Conservation (phyloP, 2,888 invertebrate genomes). For the Eucera pruinosa region DNA sequence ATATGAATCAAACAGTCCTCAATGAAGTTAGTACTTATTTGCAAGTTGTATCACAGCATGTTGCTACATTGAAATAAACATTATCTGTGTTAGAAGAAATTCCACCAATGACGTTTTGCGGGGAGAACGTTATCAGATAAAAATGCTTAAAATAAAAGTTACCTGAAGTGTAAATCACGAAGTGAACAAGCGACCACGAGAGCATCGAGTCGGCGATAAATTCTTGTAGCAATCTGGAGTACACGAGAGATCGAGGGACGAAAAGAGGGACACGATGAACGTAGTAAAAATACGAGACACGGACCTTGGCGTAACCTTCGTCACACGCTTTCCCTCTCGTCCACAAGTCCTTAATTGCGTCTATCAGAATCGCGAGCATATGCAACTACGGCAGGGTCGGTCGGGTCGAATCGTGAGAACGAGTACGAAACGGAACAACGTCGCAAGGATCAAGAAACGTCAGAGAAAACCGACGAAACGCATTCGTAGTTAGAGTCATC, state of each 20-base stretch:
- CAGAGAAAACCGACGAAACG: conserved; percentile 2
- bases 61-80: too few species aligned
- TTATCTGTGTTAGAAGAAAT: not conserved
- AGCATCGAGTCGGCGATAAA: conserved; percentile 34
- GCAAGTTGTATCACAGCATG: too few species aligned
- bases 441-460: conserved; percentile 53
- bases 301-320: conserved; percentile 65
- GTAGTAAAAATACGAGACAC: conserved; percentile 42
- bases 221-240: conserved; percentile 26
- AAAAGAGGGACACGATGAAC: conserved; percentile 5
- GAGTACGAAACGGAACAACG: too few species aligned
- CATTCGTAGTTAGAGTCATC: conserved; percentile 3
- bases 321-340: conserved; percentile 52
- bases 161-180: conserved; percentile 21
- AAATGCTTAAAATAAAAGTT: conserved; percentile 11
- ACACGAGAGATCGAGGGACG: conserved; percentile 5
- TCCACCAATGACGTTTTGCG: not conserved
- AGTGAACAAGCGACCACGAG: conserved; percentile 1
- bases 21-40: too few species aligned
- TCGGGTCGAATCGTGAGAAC: conserved; percentile 29
- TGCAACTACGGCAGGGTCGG: conserved; percentile 37
- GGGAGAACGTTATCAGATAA: conserved; percentile 10
- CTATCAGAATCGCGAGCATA: conserved; percentile 41
- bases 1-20: too few species aligned
- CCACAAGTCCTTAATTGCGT: conserved; percentile 58